Conservation (phyloP, 2,797 vertebrate species). For the Argyrosomus regius region DNA sequence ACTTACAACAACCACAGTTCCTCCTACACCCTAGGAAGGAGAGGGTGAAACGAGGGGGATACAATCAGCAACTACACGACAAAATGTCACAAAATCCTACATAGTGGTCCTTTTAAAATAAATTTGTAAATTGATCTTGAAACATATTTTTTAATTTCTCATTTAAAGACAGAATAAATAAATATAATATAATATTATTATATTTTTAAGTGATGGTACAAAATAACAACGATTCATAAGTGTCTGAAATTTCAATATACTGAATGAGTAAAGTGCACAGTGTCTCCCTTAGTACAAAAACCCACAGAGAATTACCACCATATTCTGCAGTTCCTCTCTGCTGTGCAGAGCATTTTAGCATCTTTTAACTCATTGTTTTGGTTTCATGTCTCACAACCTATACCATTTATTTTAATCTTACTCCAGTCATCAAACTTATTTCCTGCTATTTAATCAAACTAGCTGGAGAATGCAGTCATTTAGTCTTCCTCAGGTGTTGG, state of each 20-base stretch:
- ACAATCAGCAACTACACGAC: too few relatives aligned
- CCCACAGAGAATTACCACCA: background rate
- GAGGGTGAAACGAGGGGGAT: too few relatives aligned
- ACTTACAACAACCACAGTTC: too few relatives aligned
- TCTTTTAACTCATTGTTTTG: background rate
- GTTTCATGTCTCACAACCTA: background rate
- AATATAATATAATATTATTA: too few relatives aligned
- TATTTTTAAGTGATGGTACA: too few relatives aligned
- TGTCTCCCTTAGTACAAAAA: background rate
- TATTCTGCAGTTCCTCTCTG: background rate
- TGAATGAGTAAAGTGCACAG: background rate
- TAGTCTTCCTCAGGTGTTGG: background rate
- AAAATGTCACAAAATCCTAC: too few relatives aligned
- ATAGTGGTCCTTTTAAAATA: too few relatives aligned
- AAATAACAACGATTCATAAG: background rate
- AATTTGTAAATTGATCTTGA: too few relatives aligned
- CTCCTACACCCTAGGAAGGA: too few relatives aligned
- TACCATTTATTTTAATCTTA: background rate
- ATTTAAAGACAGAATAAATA: background rate
- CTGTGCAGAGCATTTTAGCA: background rate
- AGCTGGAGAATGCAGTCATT: too few relatives aligned
- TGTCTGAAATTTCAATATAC: background rate
- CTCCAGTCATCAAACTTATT: background rate
- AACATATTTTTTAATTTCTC: background rate
- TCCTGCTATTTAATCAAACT: background rate